These are phyloP conservation scores for Poecilia picta DNA, from an alignment of 2,797 vertebrate species.

Conservation along the genomic window DNA sequence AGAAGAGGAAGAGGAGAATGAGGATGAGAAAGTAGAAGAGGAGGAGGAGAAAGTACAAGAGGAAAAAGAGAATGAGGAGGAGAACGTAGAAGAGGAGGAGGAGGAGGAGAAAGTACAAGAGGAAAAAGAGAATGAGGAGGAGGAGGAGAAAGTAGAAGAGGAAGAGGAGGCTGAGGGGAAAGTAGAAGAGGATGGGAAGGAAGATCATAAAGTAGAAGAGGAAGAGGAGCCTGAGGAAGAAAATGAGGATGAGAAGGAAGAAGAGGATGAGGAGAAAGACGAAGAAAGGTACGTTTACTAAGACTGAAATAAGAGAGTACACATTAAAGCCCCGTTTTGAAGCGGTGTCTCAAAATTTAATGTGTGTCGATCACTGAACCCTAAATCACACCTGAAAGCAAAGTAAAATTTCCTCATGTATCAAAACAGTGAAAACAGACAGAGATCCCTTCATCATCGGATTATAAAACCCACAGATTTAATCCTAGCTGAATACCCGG, in stretches of 20 bases:
- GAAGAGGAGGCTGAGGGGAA: too few relatives aligned
- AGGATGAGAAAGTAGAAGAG: too few relatives aligned
- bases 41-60: too few relatives aligned
- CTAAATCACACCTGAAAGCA: constrained; percentile 16
- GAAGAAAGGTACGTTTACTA: background rate
- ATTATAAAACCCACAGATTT: constrained; percentile 35
- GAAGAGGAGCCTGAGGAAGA: background rate
- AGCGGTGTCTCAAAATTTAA: background rate
- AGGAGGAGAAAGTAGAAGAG: background rate
- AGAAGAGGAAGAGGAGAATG: too few relatives aligned
- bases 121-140: background rate
- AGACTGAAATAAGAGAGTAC: background rate
- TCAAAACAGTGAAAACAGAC: constrained; percentile 46
- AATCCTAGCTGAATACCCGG: constrained; percentile 38
- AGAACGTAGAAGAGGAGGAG: too few relatives aligned
- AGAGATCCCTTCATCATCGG: constrained; percentile 47
- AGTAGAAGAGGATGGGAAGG: too few relatives aligned
- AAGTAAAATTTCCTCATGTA: constrained; percentile 11
- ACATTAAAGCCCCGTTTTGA: background rate
- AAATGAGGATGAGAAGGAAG: too few relatives aligned
- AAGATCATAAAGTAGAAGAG: too few relatives aligned
- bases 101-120: background rate
- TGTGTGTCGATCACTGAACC: background rate
- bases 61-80: too few relatives aligned
- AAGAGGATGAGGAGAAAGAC: background rate